Percentiles rank a stretch among this genome's conserved stretches.
Conservation (phyloP, 2,888 invertebrate species). For the Rugalucina vietnamica region DNA sequence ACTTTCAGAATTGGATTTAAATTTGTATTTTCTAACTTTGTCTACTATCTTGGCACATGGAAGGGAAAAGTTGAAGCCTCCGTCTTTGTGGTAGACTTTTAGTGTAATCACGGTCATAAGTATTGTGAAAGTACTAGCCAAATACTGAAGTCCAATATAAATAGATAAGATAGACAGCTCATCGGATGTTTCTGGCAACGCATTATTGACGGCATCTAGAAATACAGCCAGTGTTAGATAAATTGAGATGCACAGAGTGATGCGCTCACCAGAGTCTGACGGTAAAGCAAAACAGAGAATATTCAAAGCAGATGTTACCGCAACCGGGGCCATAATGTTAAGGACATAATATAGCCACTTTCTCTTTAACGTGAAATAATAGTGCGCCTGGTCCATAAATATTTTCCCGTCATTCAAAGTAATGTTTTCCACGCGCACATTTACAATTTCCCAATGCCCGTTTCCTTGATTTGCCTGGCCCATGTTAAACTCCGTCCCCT, state of each 20-base stretch:
- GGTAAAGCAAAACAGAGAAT: conserved; percentile 58
- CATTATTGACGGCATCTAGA: conserved; percentile 46
- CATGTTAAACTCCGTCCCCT: too few species aligned
- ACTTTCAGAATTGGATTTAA: background rate
- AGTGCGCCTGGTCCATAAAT: background rate
- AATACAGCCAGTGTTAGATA: conserved; percentile 61
- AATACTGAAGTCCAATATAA: conserved; percentile 53
- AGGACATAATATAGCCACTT: conserved; percentile 52
- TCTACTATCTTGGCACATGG: background rate
- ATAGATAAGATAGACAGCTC: conserved; percentile 58
- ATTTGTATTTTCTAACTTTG: background rate
- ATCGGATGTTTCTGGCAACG: conserved; percentile 51
- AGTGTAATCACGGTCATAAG: conserved; percentile 45
- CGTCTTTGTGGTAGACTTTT: conserved; percentile 35
- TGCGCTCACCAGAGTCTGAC: conserved; percentile 56
- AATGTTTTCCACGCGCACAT: background rate
- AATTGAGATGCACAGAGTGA: conserved; percentile 57
- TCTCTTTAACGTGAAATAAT: conserved; percentile 37
- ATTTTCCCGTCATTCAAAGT: background rate
- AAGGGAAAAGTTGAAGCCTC: background rate
- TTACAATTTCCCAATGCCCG: background rate
- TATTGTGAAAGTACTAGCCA: conserved; percentile 53
- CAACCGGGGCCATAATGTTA: conserved; percentile 57
- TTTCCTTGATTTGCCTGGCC: too few species aligned
- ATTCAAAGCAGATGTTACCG: conserved; percentile 52